Percentiles rank a stretch among this genome's conserved stretches.
Evolutionary conservation across 2,113 vertebrate species (phyloP).

Genomic region (Carassius carassius): DNA sequence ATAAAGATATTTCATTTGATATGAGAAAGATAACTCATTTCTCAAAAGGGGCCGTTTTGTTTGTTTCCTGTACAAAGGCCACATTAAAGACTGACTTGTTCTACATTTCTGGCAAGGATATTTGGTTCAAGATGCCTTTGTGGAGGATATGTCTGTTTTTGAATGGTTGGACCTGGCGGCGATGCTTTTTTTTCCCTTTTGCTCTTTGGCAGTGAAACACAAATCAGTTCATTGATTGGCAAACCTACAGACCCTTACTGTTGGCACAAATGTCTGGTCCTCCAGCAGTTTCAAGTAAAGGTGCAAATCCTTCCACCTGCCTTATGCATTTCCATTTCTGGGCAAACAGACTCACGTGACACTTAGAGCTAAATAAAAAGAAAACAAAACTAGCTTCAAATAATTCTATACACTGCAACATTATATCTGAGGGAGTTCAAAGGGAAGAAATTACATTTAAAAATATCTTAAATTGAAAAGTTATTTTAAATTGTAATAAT

Average conservation of each 20-base stretch:
- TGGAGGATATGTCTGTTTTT: not conserved
- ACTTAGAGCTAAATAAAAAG: not conserved
- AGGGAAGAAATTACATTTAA: no score
- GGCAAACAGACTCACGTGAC: not conserved
- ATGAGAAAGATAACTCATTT: not conserved
- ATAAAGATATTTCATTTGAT: not conserved
- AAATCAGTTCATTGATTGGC: constrained; percentile 32
- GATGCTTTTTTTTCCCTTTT: not conserved
- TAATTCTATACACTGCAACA: no score
- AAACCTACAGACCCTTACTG: not conserved
- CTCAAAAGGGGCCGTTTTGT: not conserved
- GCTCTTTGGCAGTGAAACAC: constrained; percentile 19
- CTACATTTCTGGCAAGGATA: not conserved
- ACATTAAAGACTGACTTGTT: constrained; percentile 1
- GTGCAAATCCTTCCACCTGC: constrained; percentile 35
- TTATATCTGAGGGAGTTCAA: no score
- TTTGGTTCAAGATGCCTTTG: not conserved
- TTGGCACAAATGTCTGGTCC: not conserved
- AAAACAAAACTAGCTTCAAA: not conserved
- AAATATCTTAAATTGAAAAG: not conserved
- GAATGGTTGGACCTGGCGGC: not conserved
- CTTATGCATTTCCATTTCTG: constrained; percentile 17
- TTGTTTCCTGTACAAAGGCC: not conserved
- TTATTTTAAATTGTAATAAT: not conserved
- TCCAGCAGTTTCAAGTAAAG: constrained; percentile 41